Conservation (phyloP, 2,888 invertebrate genomes). For the Pyrgus malvae region DNA sequence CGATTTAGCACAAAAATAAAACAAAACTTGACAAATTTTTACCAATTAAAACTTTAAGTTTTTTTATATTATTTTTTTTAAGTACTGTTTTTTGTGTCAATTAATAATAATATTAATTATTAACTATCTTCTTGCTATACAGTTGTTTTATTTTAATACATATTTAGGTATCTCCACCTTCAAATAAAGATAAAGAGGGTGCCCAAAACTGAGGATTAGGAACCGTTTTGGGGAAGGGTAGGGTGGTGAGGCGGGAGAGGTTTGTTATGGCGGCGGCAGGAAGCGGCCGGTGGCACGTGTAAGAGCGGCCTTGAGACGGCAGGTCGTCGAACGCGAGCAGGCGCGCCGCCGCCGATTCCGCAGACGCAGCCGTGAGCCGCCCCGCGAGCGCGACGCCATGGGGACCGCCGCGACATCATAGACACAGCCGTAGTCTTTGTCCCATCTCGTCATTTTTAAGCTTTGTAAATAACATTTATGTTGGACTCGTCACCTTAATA, state of each 20-base stretch:
- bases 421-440: too few species aligned
- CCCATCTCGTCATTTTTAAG: too few species aligned
- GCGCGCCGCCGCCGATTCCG: conserved; percentile 45
- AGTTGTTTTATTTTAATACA: too few species aligned
- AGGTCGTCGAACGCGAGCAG: conserved; percentile 60
- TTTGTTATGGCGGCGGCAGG: conserved; percentile 76
- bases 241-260: conserved; percentile 62
- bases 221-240: conserved; percentile 42
- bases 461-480: too few species aligned
- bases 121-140: too few species aligned
- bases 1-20: too few species aligned
- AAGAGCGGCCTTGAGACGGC: conserved; percentile 64
- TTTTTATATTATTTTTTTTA: too few species aligned
- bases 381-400: conserved; percentile 61
- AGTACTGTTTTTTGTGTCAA: too few species aligned
- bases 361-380: conserved; percentile 33
- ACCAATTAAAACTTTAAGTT: too few species aligned
- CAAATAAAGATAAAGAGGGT: conserved; percentile 33
- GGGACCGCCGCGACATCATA: conserved; percentile 74
- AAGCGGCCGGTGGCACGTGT: conserved; percentile 50
- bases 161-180: not conserved
- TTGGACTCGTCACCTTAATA: too few species aligned
- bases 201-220: conserved; percentile 39
- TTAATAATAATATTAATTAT: too few species aligned
- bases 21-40: too few species aligned